Evolutionary conservation across 2,113 vertebrate species (phyloP), one percentile per base, ranked within the genome.

Genomic region (Siphamia tubifer): DNA sequence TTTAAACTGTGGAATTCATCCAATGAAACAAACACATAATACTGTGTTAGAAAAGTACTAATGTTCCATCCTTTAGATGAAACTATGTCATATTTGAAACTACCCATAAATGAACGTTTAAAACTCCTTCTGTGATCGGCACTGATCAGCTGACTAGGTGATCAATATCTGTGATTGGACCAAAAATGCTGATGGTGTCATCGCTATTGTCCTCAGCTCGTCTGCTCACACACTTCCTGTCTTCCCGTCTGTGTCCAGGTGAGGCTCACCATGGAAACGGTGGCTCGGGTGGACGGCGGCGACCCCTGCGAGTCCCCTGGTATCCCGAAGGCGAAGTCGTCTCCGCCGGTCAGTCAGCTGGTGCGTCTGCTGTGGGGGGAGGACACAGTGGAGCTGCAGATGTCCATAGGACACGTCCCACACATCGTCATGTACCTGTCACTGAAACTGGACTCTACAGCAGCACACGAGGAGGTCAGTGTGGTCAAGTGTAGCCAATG

Each of bases 381-480:
- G 47, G 95, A 96, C 19, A 82, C 77, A 0, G 77, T 48, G 0
- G 92, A 90, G 13, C 77, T 87, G 6, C 94, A 95, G 65, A 94
- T 94, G 90, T 88, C 87, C 30, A 39, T 92, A 0, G 89, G 87
- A n/a, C 89, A 87, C 0, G 63, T 92, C 54, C 95, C 96, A 3
- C 96, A 98, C 34, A 80, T 96, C 2, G 55, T 91, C 71, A 96
- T 99, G 96, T 98, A 94, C 74, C 95, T 99, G 70, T 90, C 94
- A 0, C 93, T 96, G 0, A 94, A 94, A 64, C 90, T 96, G 60
- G 94, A 98, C 83, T 95, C 96, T 0, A 91, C 95, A 8, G 74
- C 92, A 0, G 82, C 90, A 0, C 94, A 93, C 68, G 96, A 98
- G 15, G 96, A 98, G 94, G 98, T 99, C 79, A 53, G 94, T 91